Conservation (phyloP, 2,113 vertebrate genomes). For the Erythrolamprus reginae region DNA sequence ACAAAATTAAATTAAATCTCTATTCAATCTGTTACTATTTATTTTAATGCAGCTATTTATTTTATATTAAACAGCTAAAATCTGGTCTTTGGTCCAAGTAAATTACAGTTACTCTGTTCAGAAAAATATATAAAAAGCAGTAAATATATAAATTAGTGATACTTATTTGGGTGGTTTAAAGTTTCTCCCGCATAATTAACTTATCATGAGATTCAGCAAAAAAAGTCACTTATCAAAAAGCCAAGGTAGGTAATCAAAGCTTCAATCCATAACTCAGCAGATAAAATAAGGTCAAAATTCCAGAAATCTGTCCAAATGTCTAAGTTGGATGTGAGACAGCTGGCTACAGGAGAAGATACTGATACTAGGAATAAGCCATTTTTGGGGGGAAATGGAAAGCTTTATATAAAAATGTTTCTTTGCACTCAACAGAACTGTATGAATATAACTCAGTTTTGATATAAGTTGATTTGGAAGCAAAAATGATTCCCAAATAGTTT, state of each 20-base stretch:
- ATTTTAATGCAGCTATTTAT: too few species aligned
- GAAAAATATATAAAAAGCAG: not conserved
- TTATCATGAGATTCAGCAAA: not conserved
- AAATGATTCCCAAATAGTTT: not conserved
- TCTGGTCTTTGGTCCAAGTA: not conserved
- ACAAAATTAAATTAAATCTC: not conserved
- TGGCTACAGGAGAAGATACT: not conserved
- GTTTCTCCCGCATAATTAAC: not conserved
- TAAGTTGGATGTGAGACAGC: not conserved
- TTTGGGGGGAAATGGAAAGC: not conserved
- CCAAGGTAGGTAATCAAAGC: not conserved
- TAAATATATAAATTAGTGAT: not conserved
- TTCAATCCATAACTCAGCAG: not conserved
- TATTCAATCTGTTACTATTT: not conserved
- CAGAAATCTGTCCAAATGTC: not conserved
- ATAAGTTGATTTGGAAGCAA: not conserved
- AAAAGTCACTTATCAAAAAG: not conserved
- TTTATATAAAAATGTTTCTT: not conserved
- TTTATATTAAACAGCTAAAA: too few species aligned
- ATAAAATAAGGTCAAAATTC: not conserved
- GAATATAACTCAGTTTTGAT: not conserved
- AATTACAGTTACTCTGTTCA: not conserved
- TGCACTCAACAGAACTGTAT: not conserved
- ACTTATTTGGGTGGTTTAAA: not conserved
- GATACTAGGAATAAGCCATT: not conserved